These are phyloP conservation scores for Linnaemya vulpina DNA, from an alignment of 2,888 invertebrate genomes.

Conservation along the genomic window DNA sequence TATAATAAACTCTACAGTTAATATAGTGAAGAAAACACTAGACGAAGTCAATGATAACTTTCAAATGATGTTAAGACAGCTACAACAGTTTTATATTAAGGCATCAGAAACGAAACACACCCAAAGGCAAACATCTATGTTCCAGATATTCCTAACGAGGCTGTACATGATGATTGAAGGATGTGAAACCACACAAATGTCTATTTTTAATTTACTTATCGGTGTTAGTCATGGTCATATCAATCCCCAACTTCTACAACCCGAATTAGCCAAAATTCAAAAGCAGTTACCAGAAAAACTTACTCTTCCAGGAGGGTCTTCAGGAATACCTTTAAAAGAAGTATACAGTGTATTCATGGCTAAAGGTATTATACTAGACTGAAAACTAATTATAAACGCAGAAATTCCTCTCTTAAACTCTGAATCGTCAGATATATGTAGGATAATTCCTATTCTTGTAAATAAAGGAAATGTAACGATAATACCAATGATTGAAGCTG, in stretches of 20 bases:
- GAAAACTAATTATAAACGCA: no score
- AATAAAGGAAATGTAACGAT: no score
- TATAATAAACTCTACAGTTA: slow-evolving; percentile 1
- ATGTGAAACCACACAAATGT: background rate
- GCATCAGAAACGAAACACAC: background rate
- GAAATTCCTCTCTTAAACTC: no score
- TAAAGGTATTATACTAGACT: no score
- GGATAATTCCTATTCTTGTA: no score
- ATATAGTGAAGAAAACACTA: background rate
- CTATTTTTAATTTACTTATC: background rate
- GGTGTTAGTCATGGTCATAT: background rate
- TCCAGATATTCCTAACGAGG: background rate
- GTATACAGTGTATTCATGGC: no score
- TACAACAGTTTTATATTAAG: background rate
- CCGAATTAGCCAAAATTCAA: no score
- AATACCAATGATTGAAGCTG: no score
- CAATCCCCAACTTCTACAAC: background rate
- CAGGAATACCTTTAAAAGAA: no score
- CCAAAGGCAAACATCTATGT: background rate
- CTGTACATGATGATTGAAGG: slow-evolving; percentile 13
- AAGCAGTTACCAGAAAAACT: no score
- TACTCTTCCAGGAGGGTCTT: no score
- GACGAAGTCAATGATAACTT: background rate
- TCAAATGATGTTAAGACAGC: slow-evolving; percentile 4
- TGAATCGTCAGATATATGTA: no score